phyloP scores from a whole-genome alignment of 2,113 vertebrate species.

The Pollimyrus isidori region DNA sequence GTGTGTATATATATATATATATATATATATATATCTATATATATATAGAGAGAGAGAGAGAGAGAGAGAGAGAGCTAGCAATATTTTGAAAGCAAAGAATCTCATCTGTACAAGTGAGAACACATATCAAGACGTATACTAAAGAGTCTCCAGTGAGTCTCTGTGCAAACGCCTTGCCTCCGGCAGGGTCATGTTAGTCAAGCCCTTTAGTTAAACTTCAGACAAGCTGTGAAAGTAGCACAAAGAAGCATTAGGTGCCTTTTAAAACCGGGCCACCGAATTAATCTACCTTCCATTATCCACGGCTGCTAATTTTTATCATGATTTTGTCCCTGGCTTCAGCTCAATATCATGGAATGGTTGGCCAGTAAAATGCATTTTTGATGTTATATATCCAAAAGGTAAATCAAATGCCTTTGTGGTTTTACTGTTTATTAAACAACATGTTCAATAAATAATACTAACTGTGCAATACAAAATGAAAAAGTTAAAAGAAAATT shows the following conservation, averaged over 20 bases:
- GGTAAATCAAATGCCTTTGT: background rate
- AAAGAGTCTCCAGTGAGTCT: background rate
- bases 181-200: background rate
- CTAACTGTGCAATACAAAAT: background rate
- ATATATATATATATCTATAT: too few relatives aligned
- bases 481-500: background rate
- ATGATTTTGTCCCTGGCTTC: background rate
- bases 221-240: background rate
- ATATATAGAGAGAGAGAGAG: too few relatives aligned
- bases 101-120: background rate
- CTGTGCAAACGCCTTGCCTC: background rate
- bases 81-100: background rate
- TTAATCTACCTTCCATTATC: background rate
- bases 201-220: slow-evolving; percentile 2
- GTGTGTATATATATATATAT: too few relatives aligned
- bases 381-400: background rate
- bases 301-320: background rate
- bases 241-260: background rate
- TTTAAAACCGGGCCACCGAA: background rate
- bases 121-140: background rate
- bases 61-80: background rate
- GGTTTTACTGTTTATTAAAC: background rate
- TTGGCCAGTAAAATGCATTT: background rate
- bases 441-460: background rate
- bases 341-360: background rate